Percentiles rank a stretch among this genome's conserved stretches.
phyloP scores from a whole-genome alignment of 1,140 invertebrate genomes.

The Thereuonema tuberculata region DNA sequence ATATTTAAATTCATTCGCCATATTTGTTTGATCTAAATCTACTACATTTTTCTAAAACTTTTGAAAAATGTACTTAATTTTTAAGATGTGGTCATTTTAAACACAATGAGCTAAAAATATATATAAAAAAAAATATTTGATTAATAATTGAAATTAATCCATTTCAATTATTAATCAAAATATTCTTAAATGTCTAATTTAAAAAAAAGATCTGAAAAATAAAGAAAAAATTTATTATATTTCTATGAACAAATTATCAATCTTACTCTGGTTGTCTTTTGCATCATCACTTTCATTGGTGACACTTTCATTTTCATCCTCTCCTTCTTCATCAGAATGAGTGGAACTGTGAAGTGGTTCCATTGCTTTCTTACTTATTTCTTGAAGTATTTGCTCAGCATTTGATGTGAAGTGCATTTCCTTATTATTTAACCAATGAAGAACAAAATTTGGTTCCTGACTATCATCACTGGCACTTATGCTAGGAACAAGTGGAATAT shows the following conservation, averaged over 20 bases:
- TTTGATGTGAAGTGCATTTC: conserved; percentile 98
- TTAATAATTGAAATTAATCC: too few relatives aligned
- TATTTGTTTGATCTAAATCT: too few relatives aligned
- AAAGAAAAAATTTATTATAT: too few relatives aligned
- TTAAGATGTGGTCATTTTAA: too few relatives aligned
- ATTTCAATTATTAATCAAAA: too few relatives aligned
- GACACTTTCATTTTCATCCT: conserved; percentile 11
- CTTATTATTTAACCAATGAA: conserved; percentile 99
- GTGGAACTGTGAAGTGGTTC: conserved; percentile 40
- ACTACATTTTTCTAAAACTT: too few relatives aligned
- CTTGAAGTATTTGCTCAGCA: conserved; percentile 88
- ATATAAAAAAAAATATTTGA: too few relatives aligned
- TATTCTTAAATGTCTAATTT: too few relatives aligned
- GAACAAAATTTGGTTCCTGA: conserved; percentile 59
- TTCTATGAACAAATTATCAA: not conserved
- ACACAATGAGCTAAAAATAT: too few relatives aligned
- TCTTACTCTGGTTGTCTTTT: not conserved
- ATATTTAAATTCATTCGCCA: too few relatives aligned
- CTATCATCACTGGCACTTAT: conserved; percentile 46
- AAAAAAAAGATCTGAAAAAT: too few relatives aligned
- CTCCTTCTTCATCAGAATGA: conserved; percentile 20
- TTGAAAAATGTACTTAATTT: too few relatives aligned
- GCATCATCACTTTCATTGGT: conserved; percentile 1
- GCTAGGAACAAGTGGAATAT: conserved; percentile 89
- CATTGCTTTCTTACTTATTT: conserved; percentile 47